Conservation (phyloP, 1,140 invertebrate genomes). For the Centruroides vittatus region DNA sequence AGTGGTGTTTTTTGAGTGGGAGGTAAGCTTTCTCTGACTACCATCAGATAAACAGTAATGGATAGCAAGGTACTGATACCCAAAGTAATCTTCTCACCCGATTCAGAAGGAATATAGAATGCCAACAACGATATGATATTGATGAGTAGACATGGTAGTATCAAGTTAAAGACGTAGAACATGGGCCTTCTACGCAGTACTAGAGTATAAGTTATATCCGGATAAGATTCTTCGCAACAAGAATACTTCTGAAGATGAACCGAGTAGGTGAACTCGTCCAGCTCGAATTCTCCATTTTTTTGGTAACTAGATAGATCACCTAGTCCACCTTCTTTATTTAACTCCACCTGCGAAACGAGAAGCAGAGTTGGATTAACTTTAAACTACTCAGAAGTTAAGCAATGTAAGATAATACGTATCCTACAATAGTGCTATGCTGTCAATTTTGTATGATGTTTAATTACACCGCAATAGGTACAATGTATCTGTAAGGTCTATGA, state of each 20-base stretch:
- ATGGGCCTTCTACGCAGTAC: constrained; percentile 30
- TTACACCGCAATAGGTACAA: neutral
- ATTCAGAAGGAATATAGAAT: constrained; percentile 42
- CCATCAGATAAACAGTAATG: constrained; percentile 42
- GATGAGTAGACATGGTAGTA: constrained; percentile 42
- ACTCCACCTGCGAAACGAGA: neutral
- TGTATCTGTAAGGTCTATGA: neutral
- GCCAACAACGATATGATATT: constrained; percentile 39
- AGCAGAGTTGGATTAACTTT: neutral
- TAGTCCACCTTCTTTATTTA: constrained; percentile 15
- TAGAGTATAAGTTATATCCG: constrained; percentile 39
- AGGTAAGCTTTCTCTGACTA: constrained; percentile 41
- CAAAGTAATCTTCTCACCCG: constrained; percentile 41
- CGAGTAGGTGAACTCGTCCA: constrained; percentile 32
- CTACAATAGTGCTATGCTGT: neutral
- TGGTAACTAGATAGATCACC: constrained; percentile 43
- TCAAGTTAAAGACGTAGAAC: constrained; percentile 40
- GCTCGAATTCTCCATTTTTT: constrained; percentile 42
- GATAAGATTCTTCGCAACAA: constrained; percentile 40
- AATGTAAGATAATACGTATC: neutral
- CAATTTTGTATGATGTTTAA: neutral
- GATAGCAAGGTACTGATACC: constrained; percentile 41
- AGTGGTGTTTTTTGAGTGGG: constrained; percentile 41
- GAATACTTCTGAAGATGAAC: constrained; percentile 35
- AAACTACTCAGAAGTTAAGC: neutral